These are phyloP conservation scores for Pyrgus malvae DNA, from an alignment of 2,888 invertebrate species.

Conservation along the genomic window DNA sequence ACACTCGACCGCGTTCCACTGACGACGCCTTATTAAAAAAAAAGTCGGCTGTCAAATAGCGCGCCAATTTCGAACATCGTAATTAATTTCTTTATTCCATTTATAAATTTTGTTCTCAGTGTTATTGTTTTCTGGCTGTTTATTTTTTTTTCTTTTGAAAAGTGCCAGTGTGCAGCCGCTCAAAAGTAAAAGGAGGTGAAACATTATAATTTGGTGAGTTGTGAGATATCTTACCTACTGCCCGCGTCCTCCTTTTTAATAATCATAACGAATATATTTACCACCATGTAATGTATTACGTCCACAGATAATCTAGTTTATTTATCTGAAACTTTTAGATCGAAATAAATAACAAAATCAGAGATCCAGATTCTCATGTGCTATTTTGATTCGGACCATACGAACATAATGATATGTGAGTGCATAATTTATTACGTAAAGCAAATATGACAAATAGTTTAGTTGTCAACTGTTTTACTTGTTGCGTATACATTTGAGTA, in stretches of 20 bases:
- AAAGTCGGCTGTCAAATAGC: conserved; percentile 45
- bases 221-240: conserved; percentile 34
- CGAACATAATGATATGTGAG: conserved; percentile 11
- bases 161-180: conserved; percentile 39
- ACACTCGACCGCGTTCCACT: conserved; percentile 46
- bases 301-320: not conserved
- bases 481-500: conserved; percentile 22
- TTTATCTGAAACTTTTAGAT: not conserved
- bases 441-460: conserved; percentile 24
- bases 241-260: conserved; percentile 23
- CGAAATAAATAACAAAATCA: too few species aligned
- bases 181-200: conserved; percentile 72
- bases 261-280: conserved; percentile 8
- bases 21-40: conserved; percentile 47
- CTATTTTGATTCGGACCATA: conserved; percentile 9
- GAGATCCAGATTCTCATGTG: too few species aligned
- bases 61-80: conserved; percentile 45
- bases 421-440: conserved; percentile 20
- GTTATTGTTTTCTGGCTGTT: conserved; percentile 36
- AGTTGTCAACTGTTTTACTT: conserved; percentile 17
- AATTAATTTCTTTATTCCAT: conserved; percentile 24
- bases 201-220: conserved; percentile 61
- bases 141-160: conserved; percentile 30
- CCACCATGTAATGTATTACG: not conserved
- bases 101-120: conserved; percentile 25